A percentile compares a stretch with the other conserved stretches of the same genome.
phyloP scores from a whole-genome alignment of 2,888 invertebrate species.

The Lasioglossum morio region DNA sequence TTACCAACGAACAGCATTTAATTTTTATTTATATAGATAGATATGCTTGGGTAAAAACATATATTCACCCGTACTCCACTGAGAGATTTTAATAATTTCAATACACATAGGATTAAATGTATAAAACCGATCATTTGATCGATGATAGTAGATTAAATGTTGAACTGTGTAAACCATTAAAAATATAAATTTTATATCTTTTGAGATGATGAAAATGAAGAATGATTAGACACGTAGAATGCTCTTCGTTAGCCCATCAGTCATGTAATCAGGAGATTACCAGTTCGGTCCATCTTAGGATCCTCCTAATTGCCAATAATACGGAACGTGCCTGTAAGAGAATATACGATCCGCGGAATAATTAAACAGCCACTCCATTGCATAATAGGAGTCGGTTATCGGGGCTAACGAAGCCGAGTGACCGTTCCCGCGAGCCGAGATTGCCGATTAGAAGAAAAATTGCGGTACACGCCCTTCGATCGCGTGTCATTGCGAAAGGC shows the following conservation, averaged over 20 bases:
- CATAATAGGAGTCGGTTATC: constrained; percentile 17
- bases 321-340: background rate
- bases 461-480: constrained; percentile 45
- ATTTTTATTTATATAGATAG: too few species aligned
- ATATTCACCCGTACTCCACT: too few species aligned
- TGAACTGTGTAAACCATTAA: too few species aligned
- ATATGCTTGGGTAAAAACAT: too few species aligned
- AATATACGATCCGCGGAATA: constrained; percentile 12
- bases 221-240: too few species aligned
- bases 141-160: too few species aligned
- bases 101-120: too few species aligned
- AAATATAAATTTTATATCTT: too few species aligned
- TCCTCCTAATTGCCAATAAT: constrained; percentile 1
- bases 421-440: constrained; percentile 32
- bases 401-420: constrained; percentile 39
- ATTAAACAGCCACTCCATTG: constrained; percentile 23
- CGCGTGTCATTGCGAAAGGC: constrained; percentile 50
- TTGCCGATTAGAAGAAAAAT: constrained; percentile 45
- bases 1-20: too few species aligned
- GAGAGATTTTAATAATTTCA: too few species aligned
- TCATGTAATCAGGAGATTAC: background rate
- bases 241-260: background rate
- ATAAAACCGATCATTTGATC: too few species aligned
- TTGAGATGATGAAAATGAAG: too few species aligned
- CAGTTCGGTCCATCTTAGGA: constrained; percentile 8